Conservation (phyloP, 2,113 vertebrate genomes). For the Baryphthengus martii region DNA sequence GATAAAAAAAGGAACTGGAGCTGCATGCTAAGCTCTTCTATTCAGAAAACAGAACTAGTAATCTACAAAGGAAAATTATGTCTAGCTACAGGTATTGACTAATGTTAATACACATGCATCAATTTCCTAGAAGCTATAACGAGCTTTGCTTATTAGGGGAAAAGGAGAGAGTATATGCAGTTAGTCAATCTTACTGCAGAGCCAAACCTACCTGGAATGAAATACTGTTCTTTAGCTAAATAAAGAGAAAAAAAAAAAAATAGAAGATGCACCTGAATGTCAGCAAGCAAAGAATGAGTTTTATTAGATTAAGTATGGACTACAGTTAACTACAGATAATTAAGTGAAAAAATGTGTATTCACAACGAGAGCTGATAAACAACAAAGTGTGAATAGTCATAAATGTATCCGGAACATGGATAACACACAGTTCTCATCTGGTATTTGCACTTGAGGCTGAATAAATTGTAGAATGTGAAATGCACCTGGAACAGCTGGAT, state of each 20-base stretch:
- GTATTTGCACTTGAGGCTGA: constrained; percentile 54
- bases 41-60: constrained; percentile 58
- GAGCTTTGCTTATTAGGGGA: constrained; percentile 45
- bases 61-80: constrained; percentile 53
- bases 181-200: constrained; percentile 74
- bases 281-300: constrained; percentile 77
- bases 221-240: constrained; percentile 99
- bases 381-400: constrained; percentile 46
- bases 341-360: constrained; percentile 57
- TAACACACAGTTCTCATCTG: constrained; percentile 28
- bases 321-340: constrained; percentile 65
- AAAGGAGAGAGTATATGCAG: constrained; percentile 63
- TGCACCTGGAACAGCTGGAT: constrained; percentile 61
- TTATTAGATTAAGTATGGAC: constrained; percentile 74
- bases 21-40: constrained; percentile 77
- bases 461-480: constrained; percentile 62
- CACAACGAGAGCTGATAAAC: constrained; percentile 35
- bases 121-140: constrained; percentile 60
- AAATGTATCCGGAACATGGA: constrained; percentile 29
- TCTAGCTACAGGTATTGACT: constrained; percentile 52
- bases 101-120: constrained; percentile 75
- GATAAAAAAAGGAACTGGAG: constrained; percentile 46
- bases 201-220: constrained; percentile 97
- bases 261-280: constrained; percentile 86
- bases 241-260: constrained; percentile 77